Evolutionary conservation across 2,888 invertebrate species (phyloP).

Genomic region (Drosophila kambysellisi): DNA sequence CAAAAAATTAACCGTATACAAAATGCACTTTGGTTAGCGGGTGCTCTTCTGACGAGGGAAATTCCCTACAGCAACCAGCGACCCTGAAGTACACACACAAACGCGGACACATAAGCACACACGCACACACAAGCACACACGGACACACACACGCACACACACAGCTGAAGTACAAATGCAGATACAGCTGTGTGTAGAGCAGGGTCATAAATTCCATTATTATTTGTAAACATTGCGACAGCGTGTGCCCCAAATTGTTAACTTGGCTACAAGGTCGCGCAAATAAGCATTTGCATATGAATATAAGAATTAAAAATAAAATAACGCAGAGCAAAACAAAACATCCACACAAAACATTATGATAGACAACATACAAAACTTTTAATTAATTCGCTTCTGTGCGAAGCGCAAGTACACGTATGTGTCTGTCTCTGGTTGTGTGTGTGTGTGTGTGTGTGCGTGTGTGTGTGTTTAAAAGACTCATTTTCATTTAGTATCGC

Average conservation of each 20-base stretch:
- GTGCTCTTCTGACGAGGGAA: constrained; percentile 47
- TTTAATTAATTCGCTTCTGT: constrained; percentile 76
- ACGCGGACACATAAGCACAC: constrained; percentile 21
- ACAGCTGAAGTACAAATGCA: constrained; percentile 27
- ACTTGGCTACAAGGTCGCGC: constrained; percentile 72
- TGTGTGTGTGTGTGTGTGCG: constrained; percentile 13
- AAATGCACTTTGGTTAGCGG: constrained; percentile 61
- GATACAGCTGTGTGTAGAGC: constrained; percentile 42
- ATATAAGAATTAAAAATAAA: constrained; percentile 20
- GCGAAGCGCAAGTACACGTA: constrained; percentile 44
- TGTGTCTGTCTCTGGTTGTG: constrained; percentile 4
- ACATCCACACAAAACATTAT: constrained; percentile 44
- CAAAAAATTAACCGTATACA: constrained; percentile 21
- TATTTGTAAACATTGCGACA: constrained; percentile 79
- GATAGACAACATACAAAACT: constrained; percentile 66
- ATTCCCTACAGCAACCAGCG: constrained; percentile 56
- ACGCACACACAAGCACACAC: background rate
- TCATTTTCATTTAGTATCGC: constrained; percentile 55
- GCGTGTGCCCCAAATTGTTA: constrained; percentile 76
- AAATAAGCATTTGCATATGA: constrained; percentile 20
- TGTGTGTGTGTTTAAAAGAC: constrained; percentile 30
- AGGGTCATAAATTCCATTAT: constrained; percentile 80
- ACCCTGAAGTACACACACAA: constrained; percentile 51
- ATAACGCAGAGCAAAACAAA: constrained; percentile 21
- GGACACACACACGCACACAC: constrained; percentile 11